Evolutionary conservation across 1,140 invertebrate species (phyloP).

Genomic region (Stegodyphus mimosarum): DNA sequence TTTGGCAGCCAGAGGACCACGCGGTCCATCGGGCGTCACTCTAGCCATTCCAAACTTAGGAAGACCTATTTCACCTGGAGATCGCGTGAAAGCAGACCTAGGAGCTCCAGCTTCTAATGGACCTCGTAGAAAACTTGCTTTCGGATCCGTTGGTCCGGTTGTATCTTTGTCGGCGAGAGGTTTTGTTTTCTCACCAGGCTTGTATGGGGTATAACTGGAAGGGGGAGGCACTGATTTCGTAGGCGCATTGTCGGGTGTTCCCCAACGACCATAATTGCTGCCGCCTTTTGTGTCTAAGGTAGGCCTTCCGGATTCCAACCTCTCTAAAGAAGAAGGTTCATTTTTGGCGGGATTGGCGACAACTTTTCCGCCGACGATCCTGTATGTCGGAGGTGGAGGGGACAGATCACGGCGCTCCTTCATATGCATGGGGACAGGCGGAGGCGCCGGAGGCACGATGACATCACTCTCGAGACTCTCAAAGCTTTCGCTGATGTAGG

Average conservation of each 20-base stretch:
- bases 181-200: neutral
- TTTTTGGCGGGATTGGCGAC: slow-evolving; percentile 41
- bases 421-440: slow-evolving; percentile 32
- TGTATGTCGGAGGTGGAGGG: slow-evolving; percentile 18
- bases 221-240: neutral
- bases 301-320: neutral
- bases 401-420: slow-evolving; percentile 30
- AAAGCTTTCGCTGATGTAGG: slow-evolving; percentile 46
- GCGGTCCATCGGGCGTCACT: slow-evolving; percentile 26
- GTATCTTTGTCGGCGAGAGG: neutral
- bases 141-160: neutral
- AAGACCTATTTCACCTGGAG: slow-evolving; percentile 28
- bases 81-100: neutral
- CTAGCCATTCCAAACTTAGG: slow-evolving; percentile 45
- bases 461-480: slow-evolving; percentile 38
- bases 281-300: slow-evolving; percentile 16
- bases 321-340: neutral
- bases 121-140: slow-evolving; percentile 26
- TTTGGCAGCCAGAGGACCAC: slow-evolving; percentile 8
- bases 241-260: neutral
- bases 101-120: slow-evolving; percentile 44
- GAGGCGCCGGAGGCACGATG: slow-evolving; percentile 29
- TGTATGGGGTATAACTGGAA: neutral
- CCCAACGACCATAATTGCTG: slow-evolving; percentile 3
- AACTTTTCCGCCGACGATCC: slow-evolving; percentile 50